Evolutionary conservation across 2,888 invertebrate species (phyloP).

Genomic region (Augiades crinisus): DNA sequence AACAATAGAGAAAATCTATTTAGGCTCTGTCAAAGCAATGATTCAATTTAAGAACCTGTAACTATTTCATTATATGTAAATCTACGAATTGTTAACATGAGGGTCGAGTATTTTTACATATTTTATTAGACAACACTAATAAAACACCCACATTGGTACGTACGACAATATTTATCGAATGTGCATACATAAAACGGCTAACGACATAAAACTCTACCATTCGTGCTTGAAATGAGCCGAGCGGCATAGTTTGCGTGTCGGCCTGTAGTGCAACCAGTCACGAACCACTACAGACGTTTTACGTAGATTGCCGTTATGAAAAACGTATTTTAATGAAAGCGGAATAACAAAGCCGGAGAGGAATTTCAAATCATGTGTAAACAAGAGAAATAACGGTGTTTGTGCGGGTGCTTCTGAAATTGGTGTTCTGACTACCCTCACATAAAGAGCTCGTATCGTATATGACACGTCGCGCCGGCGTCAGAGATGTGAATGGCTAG

Average conservation of each 20-base stretch:
- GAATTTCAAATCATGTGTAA: slow-evolving; percentile 26
- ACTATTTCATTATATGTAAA: slow-evolving; percentile 12
- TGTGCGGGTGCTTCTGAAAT: slow-evolving; percentile 17
- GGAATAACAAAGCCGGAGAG: slow-evolving; percentile 18
- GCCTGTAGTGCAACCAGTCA: slow-evolving; percentile 15
- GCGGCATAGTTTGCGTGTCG: slow-evolving; percentile 14
- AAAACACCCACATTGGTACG: slow-evolving; percentile 49
- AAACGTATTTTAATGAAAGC: slow-evolving; percentile 23
- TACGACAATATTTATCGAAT: slow-evolving; percentile 46
- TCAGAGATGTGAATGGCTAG: slow-evolving; percentile 53
- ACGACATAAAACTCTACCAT: slow-evolving; percentile 32
- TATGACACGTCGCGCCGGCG: slow-evolving; percentile 42
- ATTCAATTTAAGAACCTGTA: slow-evolving; percentile 6
- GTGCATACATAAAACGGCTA: slow-evolving; percentile 39
- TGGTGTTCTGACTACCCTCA: slow-evolving; percentile 20
- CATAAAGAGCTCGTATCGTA: slow-evolving; percentile 27
- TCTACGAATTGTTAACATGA: slow-evolving; percentile 5
- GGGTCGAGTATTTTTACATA: slow-evolving; percentile 32
- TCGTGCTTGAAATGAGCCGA: slow-evolving; percentile 6
- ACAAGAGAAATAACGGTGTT: slow-evolving; percentile 21
- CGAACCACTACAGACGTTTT: slow-evolving; percentile 21
- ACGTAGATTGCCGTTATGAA: slow-evolving; percentile 25
- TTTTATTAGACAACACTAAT: slow-evolving; percentile 44
- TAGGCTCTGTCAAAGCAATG: background rate
- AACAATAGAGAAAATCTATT: background rate